phyloP scores from a whole-genome alignment of 1,140 invertebrate genomes.

The Sipha flava region DNA sequence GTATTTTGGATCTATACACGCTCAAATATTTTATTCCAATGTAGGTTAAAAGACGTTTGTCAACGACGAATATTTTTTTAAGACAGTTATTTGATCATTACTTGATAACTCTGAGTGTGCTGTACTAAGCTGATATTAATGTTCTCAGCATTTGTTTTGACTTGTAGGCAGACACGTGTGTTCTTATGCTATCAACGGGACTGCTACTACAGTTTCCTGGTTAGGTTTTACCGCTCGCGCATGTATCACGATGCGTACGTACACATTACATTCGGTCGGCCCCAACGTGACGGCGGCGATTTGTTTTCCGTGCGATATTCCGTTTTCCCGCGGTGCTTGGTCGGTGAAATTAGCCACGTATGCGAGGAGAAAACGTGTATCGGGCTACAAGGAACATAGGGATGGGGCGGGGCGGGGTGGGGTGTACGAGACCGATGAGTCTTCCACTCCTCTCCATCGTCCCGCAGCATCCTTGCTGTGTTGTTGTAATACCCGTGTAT shows the following conservation, averaged over 20 bases:
- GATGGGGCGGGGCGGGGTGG: too few relatives aligned
- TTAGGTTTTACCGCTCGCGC: background rate
- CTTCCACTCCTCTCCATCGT: background rate
- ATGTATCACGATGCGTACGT: too few relatives aligned
- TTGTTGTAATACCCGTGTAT: background rate
- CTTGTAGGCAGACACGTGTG: background rate
- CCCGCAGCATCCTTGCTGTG: too few relatives aligned
- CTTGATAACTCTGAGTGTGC: too few relatives aligned
- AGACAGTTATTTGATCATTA: too few relatives aligned
- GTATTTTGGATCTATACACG: too few relatives aligned
- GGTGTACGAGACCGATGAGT: background rate
- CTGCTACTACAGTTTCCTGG: background rate
- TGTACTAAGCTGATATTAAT: background rate
- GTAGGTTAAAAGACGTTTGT: too few relatives aligned
- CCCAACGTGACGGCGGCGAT: background rate
- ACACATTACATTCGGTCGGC: background rate
- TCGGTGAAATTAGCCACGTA: background rate
- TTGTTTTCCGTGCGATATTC: background rate
- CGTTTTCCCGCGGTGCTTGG: background rate
- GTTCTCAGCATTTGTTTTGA: background rate
- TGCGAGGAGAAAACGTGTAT: background rate
- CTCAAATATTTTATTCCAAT: too few relatives aligned
- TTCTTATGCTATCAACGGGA: too few relatives aligned
- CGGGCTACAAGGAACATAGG: background rate
- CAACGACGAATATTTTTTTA: too few relatives aligned